phyloP scores from a whole-genome alignment of 92 coral and sea anemone genomes.

The Nematostella vectensis region DNA sequence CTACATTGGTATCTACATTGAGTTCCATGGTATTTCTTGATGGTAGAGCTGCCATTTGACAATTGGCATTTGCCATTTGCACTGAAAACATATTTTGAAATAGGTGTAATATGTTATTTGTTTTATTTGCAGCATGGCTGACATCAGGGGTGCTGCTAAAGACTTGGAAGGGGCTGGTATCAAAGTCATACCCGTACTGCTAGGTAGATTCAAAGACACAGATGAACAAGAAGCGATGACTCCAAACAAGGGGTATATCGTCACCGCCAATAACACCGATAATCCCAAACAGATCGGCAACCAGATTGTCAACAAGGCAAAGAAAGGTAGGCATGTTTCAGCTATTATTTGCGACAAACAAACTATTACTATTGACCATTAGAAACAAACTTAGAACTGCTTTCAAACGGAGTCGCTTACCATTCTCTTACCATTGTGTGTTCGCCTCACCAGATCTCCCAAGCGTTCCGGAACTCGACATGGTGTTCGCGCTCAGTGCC shows the following conservation, averaged over 20 bases:
- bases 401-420: too few relatives aligned
- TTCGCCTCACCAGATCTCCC: conserved; percentile 58
- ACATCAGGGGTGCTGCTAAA: conserved; percentile 34
- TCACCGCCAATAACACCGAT: conserved; percentile 16
- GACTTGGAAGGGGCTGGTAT: conserved; percentile 33
- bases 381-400: too few relatives aligned
- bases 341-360: too few relatives aligned
- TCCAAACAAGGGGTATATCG: conserved; percentile 40
- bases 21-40: too few relatives aligned
- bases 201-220: conserved; percentile 44
- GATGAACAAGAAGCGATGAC: conserved; percentile 25
- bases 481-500: conserved; percentile 62
- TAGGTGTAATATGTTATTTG: too few relatives aligned
- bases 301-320: conserved; percentile 38
- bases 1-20: too few relatives aligned
- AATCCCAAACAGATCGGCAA: conserved; percentile 52
- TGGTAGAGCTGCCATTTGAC: too few relatives aligned
- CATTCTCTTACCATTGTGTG: too few relatives aligned
- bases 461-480: conserved; percentile 45
- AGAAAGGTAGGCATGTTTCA: conserved; percentile 36
- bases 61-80: too few relatives aligned
- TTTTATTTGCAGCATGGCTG: conserved; percentile 11
- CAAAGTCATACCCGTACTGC: conserved; percentile 55
- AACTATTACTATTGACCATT: too few relatives aligned
- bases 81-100: too few relatives aligned